phyloP scores from a whole-genome alignment of 2,113 vertebrate genomes.

The Sander lucioperca region DNA sequence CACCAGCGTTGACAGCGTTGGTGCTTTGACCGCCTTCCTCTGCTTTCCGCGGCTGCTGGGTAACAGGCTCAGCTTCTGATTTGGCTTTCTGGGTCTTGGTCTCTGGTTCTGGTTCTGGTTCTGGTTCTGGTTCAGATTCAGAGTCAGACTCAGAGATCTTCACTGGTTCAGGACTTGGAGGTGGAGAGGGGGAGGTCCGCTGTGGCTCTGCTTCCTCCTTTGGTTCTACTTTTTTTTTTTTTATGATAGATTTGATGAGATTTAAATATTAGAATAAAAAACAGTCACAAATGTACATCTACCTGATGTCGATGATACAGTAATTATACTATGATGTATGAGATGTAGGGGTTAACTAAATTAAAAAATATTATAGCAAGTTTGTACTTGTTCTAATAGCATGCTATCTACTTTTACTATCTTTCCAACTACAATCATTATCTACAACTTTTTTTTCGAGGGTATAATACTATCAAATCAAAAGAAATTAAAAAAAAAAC shows the following conservation, averaged over 20 bases:
- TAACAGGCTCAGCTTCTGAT: conserved; percentile 64
- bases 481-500: neutral
- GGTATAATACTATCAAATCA: neutral
- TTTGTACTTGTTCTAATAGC: neutral
- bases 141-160: conserved; percentile 19
- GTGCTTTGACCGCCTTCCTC: conserved; percentile 8
- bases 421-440: neutral
- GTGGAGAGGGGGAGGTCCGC: conserved; percentile 26
- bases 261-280: neutral
- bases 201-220: conserved; percentile 42
- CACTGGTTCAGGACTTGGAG: conserved; percentile 45
- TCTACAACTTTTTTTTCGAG: neutral
- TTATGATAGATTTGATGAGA: neutral
- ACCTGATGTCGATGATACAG: neutral
- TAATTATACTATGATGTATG: neutral
- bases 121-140: neutral
- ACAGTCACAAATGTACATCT: neutral
- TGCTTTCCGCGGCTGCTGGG: conserved; percentile 77
- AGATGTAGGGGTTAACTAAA: neutral
- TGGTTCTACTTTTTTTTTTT: conserved; percentile 46
- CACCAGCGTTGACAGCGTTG: conserved; percentile 47
- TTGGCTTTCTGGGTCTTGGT: conserved; percentile 29
- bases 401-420: neutral
- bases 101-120: conserved; percentile 20
- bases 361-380: neutral